Base-by-base conservation (phyloP, 64 coral and sea anemone genomes). In the Actinia equina region DNA sequence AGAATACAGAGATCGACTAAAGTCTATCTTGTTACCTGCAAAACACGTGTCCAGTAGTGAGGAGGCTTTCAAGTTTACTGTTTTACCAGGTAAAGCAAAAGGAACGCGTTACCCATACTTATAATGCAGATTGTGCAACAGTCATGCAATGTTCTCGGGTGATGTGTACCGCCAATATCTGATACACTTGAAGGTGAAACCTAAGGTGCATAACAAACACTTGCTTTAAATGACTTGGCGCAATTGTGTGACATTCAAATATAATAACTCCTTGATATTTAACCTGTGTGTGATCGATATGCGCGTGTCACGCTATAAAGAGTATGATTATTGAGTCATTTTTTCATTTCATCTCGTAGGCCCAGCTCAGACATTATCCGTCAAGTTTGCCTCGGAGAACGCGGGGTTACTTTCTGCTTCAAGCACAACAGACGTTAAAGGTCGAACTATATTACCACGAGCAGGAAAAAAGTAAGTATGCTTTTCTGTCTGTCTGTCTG, bases 391-490 rank as follows among this genome's bases (percentile, higher is more conserved):
- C 2, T 92, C 94, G 15, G 94, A 86, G 17, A 61, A 84, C 86
- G 82, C 90, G 15, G 80, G 53, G 10, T 17, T 95, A 5, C 87
- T 95, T 30, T 86, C 82, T 42, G 94, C 94, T 14, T 95, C 94
- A 25, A 89, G 94, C 82, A 92, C 94, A n/a, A 87, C 94, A 43
- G 94, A 95, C 74, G 77, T 77, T 52, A 88, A 88, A 57, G 94
- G 94, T 0, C 91, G 94, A 44, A 95, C 94, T 23, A 95, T 95
- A 62, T 90, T 95, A 71, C 93, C 89, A 52, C 93, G 89, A 5
- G 63, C 89, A 54, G 89, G 86, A 44, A 91, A 55, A 62, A 71
- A 85, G 89, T 95, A n/a, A 91, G 85, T 67, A 23, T 20, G 22
- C 22, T n/a, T n/a, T 22, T 60, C 58, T 60, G 18, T 60, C 7